Evolutionary conservation across 2,888 invertebrate species (phyloP), one percentile per base, ranked within the genome.

Genomic region (Drosophila subsilvestris): DNA sequence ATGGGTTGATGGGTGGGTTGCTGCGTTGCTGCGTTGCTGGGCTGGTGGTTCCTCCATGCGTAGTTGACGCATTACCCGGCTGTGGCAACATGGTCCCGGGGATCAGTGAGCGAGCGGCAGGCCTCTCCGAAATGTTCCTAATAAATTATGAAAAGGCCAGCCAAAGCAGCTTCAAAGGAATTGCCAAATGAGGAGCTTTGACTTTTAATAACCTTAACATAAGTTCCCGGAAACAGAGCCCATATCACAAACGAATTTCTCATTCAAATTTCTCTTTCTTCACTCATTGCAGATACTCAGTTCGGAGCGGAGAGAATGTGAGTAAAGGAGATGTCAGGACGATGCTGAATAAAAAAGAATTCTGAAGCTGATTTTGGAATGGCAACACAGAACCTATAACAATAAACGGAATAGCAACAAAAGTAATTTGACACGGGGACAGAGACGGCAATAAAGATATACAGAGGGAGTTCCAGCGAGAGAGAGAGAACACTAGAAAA

Each of bases 141-240:
- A 80, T 83, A 75, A 75, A 78, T 86, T 80, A 81, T 83, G 73
- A 63, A 86, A 66, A 67, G 60, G 49, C 18, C 18, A n/a, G 6
- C 14, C 47, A 42, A 43, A 58, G 32, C 29, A 50, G 53, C 48
- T 63, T 83, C 78, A 86, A 81, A 81, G 66, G 17, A 83, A 55
- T 70, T 86, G 54, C 60, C 44, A 67, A 83, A 80, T 80, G 51
- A 76, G 61, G 10, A 12, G 1, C 37, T 10, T 17, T 27, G 37
- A n/a, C 37, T 32, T 18, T 47, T 42, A 20, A 51, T 47, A 37
- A 42, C 29, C 53, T 54, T 14, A 42, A n/a, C 42, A 27, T 32
- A 45, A 47, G 25, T 42, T 5, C 9, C 12, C 14, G 54, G 37
- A 27, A 0, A 4, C 5, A n/a, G 10, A 44, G 14, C 10, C 18